Percentiles rank a stretch among this genome's conserved stretches.
Evolutionary conservation across 1,140 invertebrate genomes (phyloP).

Genomic region (Callitettix versicolor): DNA sequence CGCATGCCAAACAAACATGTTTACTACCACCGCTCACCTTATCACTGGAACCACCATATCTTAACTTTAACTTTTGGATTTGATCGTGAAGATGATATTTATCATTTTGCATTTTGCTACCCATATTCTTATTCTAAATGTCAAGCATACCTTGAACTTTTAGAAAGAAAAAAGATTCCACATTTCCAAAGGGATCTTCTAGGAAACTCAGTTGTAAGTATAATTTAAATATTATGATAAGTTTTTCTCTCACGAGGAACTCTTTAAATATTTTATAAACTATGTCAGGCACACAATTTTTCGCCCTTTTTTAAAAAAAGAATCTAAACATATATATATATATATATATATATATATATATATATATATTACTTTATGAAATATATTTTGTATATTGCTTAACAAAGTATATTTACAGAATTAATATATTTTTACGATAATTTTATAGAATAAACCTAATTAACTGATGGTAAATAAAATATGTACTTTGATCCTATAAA

Average conservation of each 20-base stretch:
- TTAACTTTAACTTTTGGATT: conserved; percentile 91
- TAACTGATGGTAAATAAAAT: too few relatives aligned
- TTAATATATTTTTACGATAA: too few relatives aligned
- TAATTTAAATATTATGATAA: neutral
- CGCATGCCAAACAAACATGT: conserved; percentile 74
- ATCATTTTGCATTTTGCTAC: conserved; percentile 85
- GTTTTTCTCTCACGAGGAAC: neutral
- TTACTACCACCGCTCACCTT: conserved; percentile 85
- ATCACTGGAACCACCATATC: conserved; percentile 85
- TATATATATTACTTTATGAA: too few relatives aligned
- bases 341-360: too few relatives aligned
- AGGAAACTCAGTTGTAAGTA: conserved; percentile 55
- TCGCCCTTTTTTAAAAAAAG: neutral
- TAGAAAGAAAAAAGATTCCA: conserved; percentile 52
- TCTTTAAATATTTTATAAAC: neutral
- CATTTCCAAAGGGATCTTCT: conserved; percentile 59
- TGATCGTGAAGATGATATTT: conserved; percentile 82
- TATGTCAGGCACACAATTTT: neutral
- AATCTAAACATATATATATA: too few relatives aligned
- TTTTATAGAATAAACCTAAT: too few relatives aligned
- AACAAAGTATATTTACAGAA: too few relatives aligned
- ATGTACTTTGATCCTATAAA: too few relatives aligned
- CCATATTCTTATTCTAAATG: conserved; percentile 90
- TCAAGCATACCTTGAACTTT: conserved; percentile 68
- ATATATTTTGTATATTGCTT: too few relatives aligned